A percentile compares a stretch with the other conserved stretches of the same genome.
These are phyloP conservation scores for Spisula solida DNA, from an alignment of 2,888 invertebrate genomes.

Conservation along the genomic window DNA sequence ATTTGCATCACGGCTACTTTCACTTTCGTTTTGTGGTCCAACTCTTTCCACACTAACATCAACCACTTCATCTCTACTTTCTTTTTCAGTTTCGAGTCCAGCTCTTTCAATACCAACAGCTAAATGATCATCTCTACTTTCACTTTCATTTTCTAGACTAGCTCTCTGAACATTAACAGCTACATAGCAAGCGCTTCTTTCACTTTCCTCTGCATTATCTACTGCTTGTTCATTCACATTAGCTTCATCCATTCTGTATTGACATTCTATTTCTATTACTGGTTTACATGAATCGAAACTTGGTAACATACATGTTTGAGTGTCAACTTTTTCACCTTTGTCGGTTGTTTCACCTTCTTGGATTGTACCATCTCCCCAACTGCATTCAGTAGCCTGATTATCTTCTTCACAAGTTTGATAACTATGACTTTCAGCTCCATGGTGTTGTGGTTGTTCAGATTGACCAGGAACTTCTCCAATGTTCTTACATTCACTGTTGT, in stretches of 20 bases:
- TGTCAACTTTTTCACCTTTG: not conserved
- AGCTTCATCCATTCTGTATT: not conserved
- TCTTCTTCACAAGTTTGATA: not conserved
- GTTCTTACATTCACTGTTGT: not conserved
- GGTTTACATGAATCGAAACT: constrained; percentile 1
- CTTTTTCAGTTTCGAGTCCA: not conserved
- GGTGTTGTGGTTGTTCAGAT: not conserved
- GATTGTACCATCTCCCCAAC: not conserved
- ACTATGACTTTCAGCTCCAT: not conserved
- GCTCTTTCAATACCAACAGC: not conserved
- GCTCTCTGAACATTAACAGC: not conserved
- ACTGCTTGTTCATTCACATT: not conserved
- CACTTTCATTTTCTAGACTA: not conserved
- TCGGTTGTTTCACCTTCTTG: not conserved
- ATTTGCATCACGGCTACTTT: not conserved
- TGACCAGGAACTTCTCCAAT: not conserved
- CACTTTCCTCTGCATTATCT: not conserved
- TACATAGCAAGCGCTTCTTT: not conserved
- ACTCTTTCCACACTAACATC: not conserved
- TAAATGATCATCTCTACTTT: too few species aligned
- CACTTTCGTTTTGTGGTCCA: not conserved
- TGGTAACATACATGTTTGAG: not conserved
- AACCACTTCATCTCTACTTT: too few species aligned
- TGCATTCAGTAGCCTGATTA: not conserved
- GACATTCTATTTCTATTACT: not conserved